Percentiles rank a stretch among this genome's conserved stretches.
Conservation (phyloP, 2,888 invertebrate species). For the Ormyrus pomaceus region DNA sequence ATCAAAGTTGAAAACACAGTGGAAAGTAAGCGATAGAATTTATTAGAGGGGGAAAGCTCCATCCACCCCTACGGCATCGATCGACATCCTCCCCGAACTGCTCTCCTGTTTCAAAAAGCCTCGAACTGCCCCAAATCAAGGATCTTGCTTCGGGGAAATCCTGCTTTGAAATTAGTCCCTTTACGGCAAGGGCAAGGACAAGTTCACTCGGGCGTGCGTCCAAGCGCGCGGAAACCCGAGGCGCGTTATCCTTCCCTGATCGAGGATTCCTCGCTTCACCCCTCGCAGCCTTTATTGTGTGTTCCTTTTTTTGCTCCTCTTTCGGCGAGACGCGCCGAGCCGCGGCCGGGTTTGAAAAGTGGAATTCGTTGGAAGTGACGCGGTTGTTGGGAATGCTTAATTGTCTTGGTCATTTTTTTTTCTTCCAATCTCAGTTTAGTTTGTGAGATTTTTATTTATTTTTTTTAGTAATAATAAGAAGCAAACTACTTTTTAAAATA, state of each 20-base stretch:
- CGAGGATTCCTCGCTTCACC: constrained; percentile 63
- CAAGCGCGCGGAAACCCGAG: no score
- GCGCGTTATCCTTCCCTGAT: constrained; percentile 60
- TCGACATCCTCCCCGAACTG: background rate
- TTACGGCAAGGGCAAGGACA: background rate
- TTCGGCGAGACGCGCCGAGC: no score
- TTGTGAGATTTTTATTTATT: no score
- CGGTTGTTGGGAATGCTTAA: no score
- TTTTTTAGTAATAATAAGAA: no score
- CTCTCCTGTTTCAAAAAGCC: constrained; percentile 19
- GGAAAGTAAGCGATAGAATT: background rate
- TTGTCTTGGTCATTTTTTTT: no score
- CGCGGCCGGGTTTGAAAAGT: no score
- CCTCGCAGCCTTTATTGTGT: constrained; percentile 58
- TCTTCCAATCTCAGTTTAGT: no score
- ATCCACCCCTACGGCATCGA: no score
- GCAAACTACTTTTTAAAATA: no score
- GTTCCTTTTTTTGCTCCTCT: constrained; percentile 42
- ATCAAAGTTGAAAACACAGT: background rate
- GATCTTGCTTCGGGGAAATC: background rate
- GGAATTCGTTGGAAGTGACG: no score
- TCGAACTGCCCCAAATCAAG: constrained; percentile 11
- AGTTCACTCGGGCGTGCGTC: background rate
- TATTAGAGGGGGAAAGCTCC: background rate
- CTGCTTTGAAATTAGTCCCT: background rate